Percentiles rank a stretch among this genome's conserved stretches.
Conservation (phyloP, 2,113 vertebrate species). For the Pollachius pollachius region DNA sequence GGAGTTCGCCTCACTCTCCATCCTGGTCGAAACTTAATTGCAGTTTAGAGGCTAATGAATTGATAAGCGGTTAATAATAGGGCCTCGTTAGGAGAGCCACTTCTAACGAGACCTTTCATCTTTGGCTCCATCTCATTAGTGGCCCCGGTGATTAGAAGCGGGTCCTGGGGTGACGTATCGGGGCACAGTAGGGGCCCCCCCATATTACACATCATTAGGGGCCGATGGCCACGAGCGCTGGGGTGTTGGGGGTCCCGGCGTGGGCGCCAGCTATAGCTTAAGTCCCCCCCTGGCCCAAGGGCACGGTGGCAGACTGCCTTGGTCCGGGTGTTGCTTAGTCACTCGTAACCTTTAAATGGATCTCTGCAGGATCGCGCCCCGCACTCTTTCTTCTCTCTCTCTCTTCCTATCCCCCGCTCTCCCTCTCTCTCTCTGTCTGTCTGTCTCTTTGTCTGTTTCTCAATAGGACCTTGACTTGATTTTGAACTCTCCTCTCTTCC, state of each 20-base stretch:
- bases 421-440: not conserved
- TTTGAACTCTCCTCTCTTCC: too few species aligned
- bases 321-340: slow-evolving; percentile 25
- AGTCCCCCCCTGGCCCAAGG: slow-evolving; percentile 30
- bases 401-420: too few species aligned
- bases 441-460: not conserved
- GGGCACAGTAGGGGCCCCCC: slow-evolving; percentile 39
- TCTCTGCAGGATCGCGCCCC: slow-evolving; percentile 35
- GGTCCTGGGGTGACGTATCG: slow-evolving; percentile 54
- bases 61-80: slow-evolving; percentile 61
- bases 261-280: slow-evolving; percentile 19
- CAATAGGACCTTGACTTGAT: not conserved
- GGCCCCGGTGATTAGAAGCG: slow-evolving; percentile 52
- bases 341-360: slow-evolving; percentile 10
- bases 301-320: slow-evolving; percentile 19
- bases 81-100: slow-evolving; percentile 36
- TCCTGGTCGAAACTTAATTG: slow-evolving; percentile 42
- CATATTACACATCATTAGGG: slow-evolving; percentile 67
- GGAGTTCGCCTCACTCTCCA: not conserved
- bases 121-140: slow-evolving; percentile 68
- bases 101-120: slow-evolving; percentile 60
- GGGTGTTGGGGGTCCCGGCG: slow-evolving; percentile 34
- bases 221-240: slow-evolving; percentile 37
- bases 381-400: not conserved
- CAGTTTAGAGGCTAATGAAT: slow-evolving; percentile 59